Evolutionary conservation across 2,113 vertebrate species (phyloP), one percentile per base, ranked within the genome.

Genomic region (Gallinago media): DNA sequence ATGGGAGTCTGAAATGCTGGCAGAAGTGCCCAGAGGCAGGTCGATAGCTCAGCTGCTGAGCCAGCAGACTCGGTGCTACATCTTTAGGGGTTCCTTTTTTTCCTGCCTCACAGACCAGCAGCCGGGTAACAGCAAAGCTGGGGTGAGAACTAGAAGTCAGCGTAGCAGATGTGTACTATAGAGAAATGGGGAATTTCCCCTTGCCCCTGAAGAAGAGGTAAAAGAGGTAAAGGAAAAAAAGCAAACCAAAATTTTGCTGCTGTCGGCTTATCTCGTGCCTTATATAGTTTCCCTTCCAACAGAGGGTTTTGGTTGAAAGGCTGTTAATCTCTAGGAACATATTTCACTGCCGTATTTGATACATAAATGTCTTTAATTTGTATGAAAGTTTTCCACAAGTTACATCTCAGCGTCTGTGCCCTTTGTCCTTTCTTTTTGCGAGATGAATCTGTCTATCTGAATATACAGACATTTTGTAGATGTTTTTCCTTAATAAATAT

Each of bases 1-100:
- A 86, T 96, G 97, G 92, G 92, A 89, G 46, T 46, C 74, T 89
- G 85, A 83, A 94, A 66, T 9, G 6, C 67, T 66, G 87, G 77
- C 70, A 89, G 85, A 78, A 92, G 36, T 73, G 61, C 67, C 78
- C 79, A 40, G 65, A 88, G 86, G 92, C 63, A 46, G 58, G 49
- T 31, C 2, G 23, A 55, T 88, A 58, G 73, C 61, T 42, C 65
- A 55, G 54, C 72, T 78, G 10, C 58, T 56, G 44, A 61, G 55
- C 59, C 46, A 80, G 80, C 85, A 80, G 72, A 16, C 22, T 72
- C n/a, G 9, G 20, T 56, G 47, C 62, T 88, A 56, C 22, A 26
- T 70, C 62, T 34, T 89, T 94, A 26, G 40, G 38, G 52, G 87
- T 92, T 73, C 36, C 5, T 47, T 88, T 89, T 88, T 89, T 78